Evolutionary conservation across 2,113 vertebrate genomes (phyloP).

Genomic region (Pteronura brasiliensis): DNA sequence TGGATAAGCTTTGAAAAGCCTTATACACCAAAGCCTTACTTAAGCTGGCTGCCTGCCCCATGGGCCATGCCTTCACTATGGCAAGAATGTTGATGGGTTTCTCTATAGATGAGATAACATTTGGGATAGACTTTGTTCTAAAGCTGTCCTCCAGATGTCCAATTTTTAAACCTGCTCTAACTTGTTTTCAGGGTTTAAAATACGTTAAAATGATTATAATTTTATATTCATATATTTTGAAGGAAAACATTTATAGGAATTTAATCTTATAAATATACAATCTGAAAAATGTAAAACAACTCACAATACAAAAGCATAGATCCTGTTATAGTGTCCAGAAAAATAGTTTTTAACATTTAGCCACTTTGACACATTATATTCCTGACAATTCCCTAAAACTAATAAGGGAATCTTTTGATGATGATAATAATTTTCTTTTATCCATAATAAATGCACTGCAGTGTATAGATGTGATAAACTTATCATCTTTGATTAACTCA

Average conservation of each 20-base stretch:
- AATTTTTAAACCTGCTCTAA: neutral
- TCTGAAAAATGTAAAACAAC: neutral
- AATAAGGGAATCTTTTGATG: neutral
- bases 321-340: neutral
- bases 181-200: constrained; percentile 2
- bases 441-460: neutral
- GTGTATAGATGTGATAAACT: neutral
- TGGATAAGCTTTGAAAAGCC: neutral
- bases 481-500: neutral
- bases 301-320: neutral
- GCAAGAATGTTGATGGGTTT: neutral
- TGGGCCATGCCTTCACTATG: neutral
- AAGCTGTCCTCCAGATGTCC: constrained; percentile 25
- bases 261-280: neutral
- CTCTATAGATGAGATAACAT: neutral
- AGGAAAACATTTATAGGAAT: neutral
- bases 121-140: constrained; percentile 35
- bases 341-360: neutral
- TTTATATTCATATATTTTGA: constrained; percentile 4
- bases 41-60: neutral
- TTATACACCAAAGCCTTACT: neutral
- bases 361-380: neutral
- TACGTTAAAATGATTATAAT: neutral
- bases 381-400: constrained; percentile 25
- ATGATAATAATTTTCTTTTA: neutral